Evolutionary conservation across 2,113 vertebrate genomes (phyloP).

Genomic region (Nettapus auritus): DNA sequence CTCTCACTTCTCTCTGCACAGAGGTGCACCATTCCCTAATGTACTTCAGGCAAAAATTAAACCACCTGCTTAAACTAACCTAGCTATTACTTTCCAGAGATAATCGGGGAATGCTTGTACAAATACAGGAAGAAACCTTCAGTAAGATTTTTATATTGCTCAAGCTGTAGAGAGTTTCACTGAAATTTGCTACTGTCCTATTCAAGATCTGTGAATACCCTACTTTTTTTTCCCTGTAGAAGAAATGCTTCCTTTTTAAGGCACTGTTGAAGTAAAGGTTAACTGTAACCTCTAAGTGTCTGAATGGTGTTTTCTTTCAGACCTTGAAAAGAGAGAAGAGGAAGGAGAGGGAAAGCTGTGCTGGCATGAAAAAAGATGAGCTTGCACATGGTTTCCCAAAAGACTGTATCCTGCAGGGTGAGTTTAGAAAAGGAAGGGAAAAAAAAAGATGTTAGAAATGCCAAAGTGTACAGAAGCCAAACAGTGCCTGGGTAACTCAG

Average conservation of each 20-base stretch:
- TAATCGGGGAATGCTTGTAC: neutral
- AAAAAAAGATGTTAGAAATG: neutral
- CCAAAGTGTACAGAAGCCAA: neutral
- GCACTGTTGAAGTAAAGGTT: neutral
- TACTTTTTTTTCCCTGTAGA: slow-evolving; percentile 4
- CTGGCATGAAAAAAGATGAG: slow-evolving; percentile 1
- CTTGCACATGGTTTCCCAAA: neutral
- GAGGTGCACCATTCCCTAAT: neutral
- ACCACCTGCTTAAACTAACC: neutral
- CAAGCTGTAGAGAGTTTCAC: accelerated
- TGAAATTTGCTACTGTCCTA: neutral
- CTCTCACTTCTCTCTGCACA: neutral
- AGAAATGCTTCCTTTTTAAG: neutral
- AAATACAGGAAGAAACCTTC: neutral
- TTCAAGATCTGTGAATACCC: neutral
- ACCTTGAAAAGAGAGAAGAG: neutral
- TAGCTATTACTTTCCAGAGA: neutral
- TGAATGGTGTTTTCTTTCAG: neutral
- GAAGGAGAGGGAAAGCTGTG: neutral
- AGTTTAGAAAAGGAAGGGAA: neutral
- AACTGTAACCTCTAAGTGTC: neutral
- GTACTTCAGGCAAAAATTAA: neutral
- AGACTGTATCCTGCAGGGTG: neutral
- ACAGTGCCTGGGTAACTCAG: neutral
- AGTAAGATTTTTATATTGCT: neutral